A percentile compares a stretch with the other conserved stretches of the same genome.
phyloP scores from a whole-genome alignment of 1,140 invertebrate genomes.

The Leptoteleia sp. region DNA sequence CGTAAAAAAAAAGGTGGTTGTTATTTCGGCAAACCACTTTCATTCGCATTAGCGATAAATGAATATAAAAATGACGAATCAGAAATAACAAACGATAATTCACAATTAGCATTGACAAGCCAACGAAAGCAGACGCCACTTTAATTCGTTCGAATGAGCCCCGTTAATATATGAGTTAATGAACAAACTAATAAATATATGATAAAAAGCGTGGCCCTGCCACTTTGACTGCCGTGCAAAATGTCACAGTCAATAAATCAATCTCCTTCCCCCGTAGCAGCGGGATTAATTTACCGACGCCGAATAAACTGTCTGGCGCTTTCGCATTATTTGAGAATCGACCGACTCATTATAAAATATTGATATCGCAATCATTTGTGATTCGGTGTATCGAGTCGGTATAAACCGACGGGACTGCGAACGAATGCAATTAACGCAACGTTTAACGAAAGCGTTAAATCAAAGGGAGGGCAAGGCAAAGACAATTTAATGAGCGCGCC shows the following conservation, averaged over 20 bases:
- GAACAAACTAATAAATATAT: slow-evolving; percentile 13
- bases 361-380: slow-evolving; percentile 44
- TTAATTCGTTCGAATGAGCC: too few species aligned
- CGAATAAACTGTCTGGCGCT: slow-evolving; percentile 9
- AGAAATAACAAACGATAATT: too few species aligned
- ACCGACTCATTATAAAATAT: slow-evolving; percentile 37
- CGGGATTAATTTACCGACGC: slow-evolving; percentile 36
- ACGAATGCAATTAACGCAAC: slow-evolving; percentile 54
- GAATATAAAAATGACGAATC: too few species aligned
- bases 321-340: slow-evolving; percentile 20
- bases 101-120: too few species aligned
- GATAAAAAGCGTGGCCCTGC: slow-evolving; percentile 1
- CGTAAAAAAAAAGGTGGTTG: too few species aligned
- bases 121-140: too few species aligned
- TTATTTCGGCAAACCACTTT: too few species aligned
- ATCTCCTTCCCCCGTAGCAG: slow-evolving; percentile 2
- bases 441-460: slow-evolving; percentile 61
- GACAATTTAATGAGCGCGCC: slow-evolving; percentile 56
- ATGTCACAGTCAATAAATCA: slow-evolving; percentile 43
- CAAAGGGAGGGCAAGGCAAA: slow-evolving; percentile 42
- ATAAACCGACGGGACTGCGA: slow-evolving; percentile 16
- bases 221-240: slow-evolving; percentile 13
- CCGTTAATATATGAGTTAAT: too few species aligned
- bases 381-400: slow-evolving; percentile 33
- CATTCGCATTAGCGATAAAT: too few species aligned